A percentile compares a stretch with the other conserved stretches of the same genome.
These are phyloP conservation scores for Syrista parreyssii DNA, from an alignment of 2,888 invertebrate genomes.

Conservation along the genomic window DNA sequence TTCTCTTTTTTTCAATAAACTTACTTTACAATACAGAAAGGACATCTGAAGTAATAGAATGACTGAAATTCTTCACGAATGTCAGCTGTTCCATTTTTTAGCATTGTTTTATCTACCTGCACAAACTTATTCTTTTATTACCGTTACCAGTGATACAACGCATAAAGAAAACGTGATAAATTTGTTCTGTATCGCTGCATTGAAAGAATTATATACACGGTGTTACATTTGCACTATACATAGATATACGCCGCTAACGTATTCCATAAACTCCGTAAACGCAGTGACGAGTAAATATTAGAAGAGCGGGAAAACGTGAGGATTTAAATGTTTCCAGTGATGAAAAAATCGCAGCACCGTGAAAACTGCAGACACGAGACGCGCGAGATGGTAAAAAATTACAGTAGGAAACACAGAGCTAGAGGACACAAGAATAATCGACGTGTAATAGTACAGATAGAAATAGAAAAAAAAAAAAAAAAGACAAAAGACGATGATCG, in stretches of 20 bases:
- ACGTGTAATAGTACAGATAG: background rate
- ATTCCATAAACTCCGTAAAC: background rate
- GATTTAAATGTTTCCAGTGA: constrained; percentile 47
- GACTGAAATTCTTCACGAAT: background rate
- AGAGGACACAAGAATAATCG: background rate
- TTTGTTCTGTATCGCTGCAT: background rate
- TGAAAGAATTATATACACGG: background rate
- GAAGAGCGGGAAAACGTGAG: constrained; percentile 3
- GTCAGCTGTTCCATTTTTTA: background rate
- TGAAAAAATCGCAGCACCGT: constrained; percentile 19
- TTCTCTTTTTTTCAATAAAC: background rate
- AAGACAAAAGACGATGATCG: background rate
- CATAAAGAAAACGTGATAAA: background rate
- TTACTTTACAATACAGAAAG: background rate
- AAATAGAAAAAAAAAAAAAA: background rate
- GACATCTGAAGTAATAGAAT: background rate
- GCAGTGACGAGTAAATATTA: background rate
- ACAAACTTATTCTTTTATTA: background rate
- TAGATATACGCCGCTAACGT: background rate
- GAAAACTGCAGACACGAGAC: constrained; percentile 28
- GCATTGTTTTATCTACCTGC: background rate
- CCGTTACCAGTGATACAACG: background rate
- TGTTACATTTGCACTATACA: background rate
- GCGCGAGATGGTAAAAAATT: constrained; percentile 12
- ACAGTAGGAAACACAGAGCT: constrained; percentile 1